Evolutionary conservation across 2,797 vertebrate species (phyloP).

Genomic region (Gila robusta): DNA sequence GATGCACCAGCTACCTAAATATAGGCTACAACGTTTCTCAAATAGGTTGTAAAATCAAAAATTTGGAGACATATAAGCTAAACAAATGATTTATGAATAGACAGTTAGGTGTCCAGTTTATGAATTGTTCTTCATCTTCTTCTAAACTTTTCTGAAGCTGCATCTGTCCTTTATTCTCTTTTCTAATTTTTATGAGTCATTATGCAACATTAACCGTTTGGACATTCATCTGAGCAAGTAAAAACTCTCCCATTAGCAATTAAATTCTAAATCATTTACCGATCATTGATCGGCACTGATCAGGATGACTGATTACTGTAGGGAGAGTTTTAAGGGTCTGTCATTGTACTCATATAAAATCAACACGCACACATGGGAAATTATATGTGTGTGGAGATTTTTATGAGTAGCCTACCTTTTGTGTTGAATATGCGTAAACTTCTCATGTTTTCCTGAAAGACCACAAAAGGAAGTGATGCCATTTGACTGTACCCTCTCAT

Average conservation of each 20-base stretch:
- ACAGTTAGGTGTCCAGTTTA: not conserved
- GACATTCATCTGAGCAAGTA: slow-evolving; percentile 78
- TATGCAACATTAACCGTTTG: slow-evolving; percentile 65
- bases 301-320: slow-evolving; percentile 24
- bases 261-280: not conserved
- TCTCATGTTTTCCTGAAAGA: slow-evolving; percentile 22
- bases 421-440: not conserved
- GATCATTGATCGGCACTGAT: not conserved
- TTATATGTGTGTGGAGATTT: slow-evolving; percentile 28
- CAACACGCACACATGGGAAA: slow-evolving; percentile 60
- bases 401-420: slow-evolving; percentile 1
- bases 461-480: slow-evolving; percentile 72
- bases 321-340: slow-evolving; percentile 48
- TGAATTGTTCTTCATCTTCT: not conserved
- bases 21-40: not conserved
- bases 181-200: slow-evolving; percentile 48
- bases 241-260: slow-evolving; percentile 69
- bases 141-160: not conserved
- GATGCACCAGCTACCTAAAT: slow-evolving; percentile 3
- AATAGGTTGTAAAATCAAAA: not conserved
- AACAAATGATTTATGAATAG: slow-evolving; percentile 4
- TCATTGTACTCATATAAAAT: slow-evolving; percentile 16
- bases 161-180: not conserved
- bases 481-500: slow-evolving; percentile 77
- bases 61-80: slow-evolving; percentile 10